Base-by-base conservation (phyloP, 2,113 vertebrate species). In the Pedionomus torquatus region DNA sequence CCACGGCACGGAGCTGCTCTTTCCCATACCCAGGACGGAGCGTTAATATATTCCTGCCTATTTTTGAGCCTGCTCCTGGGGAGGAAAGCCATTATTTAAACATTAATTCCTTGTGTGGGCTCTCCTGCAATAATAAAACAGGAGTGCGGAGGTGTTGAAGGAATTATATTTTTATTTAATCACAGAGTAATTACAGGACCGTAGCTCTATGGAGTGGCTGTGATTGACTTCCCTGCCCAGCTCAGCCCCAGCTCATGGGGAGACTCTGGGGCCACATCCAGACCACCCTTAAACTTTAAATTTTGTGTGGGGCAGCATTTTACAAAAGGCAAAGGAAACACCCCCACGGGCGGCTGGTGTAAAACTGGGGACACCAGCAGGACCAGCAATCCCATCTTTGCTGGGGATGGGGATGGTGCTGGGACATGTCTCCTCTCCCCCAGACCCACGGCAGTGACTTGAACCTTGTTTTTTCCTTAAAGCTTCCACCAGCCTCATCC, bases 41-140 rank as follows among this genome's bases (percentile, higher is more conserved):
- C 33, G 1, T 66, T 14, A 44, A 61, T 57, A 9, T 17, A 51
- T 60, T 55, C 86, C 86, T 75, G 69, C 37, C 64, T 65, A 4
- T 61, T 83, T 70, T 51, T 18, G 76, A 77, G 79, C 3, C 57
- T 68, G 71, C 85, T 95, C 77, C 87, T 60, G 57, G 61, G 83
- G 83, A 94, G 65, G 5, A 90, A 75, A 93, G 70, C 89, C 91
- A 90, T 94, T 93, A 93, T 90, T 95, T 91, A 82, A 87, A 87
- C 83, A 86, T 86, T 90, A 91, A 96, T 96, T 89, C 95, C 95
- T 94, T 89, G 91, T 95, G 97, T 94, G 96, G 97, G 95, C 80
- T 94, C 79, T 79, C 81, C 87, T 83, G 95, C 87, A 91, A 74
- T 83, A 89, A 78, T 80, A 89, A 78, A 91, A 86, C 88, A 70